Evolutionary conservation across 2,888 invertebrate genomes (phyloP).

Genomic region (Aleiodes alternator): DNA sequence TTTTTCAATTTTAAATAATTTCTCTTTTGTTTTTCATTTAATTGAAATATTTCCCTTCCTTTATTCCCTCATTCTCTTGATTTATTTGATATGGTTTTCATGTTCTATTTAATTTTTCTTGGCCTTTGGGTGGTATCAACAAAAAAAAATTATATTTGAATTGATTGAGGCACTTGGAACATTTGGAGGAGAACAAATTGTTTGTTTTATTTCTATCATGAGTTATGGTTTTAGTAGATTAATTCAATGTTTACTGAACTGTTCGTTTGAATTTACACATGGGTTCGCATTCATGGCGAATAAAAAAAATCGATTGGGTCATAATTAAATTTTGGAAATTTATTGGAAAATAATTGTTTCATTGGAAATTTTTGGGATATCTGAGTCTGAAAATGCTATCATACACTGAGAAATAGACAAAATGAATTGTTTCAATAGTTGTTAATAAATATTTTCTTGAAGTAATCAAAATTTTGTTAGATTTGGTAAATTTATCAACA

Average conservation of each 20-base stretch:
- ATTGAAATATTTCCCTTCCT: background rate
- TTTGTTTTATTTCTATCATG: constrained; percentile 20
- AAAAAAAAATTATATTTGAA: constrained; percentile 18
- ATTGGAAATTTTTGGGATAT: no score
- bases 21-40: background rate
- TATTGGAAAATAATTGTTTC: no score
- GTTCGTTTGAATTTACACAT: constrained; percentile 1
- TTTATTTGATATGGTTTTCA: background rate
- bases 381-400: no score
- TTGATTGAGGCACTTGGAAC: background rate
- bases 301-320: background rate
- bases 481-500: no score
- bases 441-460: no score
- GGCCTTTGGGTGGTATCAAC: constrained; percentile 27
- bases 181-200: constrained; percentile 1
- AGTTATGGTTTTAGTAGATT: constrained; percentile 24
- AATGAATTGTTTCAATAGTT: no score
- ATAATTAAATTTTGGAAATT: no score
- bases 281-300: background rate
- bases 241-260: constrained; percentile 26
- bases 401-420: no score
- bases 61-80: background rate
- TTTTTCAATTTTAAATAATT: constrained; percentile 32
- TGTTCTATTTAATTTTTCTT: constrained; percentile 12
- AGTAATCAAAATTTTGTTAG: no score